Evolutionary conservation across 2,888 invertebrate genomes (phyloP).

Genomic region (Zhuqinia jingwanae): DNA sequence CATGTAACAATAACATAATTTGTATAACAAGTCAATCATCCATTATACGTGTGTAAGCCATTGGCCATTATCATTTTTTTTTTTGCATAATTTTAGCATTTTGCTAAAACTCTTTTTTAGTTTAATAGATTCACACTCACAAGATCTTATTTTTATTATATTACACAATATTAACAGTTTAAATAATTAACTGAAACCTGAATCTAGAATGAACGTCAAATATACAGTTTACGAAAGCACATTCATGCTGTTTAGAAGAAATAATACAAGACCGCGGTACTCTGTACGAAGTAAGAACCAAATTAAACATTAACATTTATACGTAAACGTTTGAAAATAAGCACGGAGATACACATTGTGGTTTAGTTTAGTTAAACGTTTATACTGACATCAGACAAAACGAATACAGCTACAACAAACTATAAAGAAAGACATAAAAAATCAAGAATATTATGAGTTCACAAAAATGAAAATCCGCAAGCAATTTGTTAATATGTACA

Average conservation of each 20-base stretch:
- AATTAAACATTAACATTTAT: background rate
- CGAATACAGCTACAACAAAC: too few relatives aligned
- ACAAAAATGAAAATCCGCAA: too few relatives aligned
- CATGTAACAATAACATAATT: constrained; percentile 49
- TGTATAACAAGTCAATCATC: constrained; percentile 41
- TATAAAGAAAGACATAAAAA: too few relatives aligned
- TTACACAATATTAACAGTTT: constrained; percentile 14
- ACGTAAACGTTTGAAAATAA: too few relatives aligned
- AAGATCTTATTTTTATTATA: constrained; percentile 8
- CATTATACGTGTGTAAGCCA: background rate
- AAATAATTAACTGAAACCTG: background rate
- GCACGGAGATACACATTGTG: too few relatives aligned
- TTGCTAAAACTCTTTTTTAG: constrained; percentile 4
- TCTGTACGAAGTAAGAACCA: background rate
- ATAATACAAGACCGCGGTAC: too few relatives aligned
- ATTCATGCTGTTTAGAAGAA: background rate
- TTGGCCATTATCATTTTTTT: constrained; percentile 28
- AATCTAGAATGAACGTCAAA: constrained; percentile 1
- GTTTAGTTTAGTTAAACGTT: too few relatives aligned
- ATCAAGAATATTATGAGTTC: background rate
- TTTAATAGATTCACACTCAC: background rate
- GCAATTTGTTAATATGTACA: background rate
- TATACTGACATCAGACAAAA: too few relatives aligned
- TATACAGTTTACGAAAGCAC: background rate
- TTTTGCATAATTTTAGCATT: constrained; percentile 19